Conservation (phyloP, 2,113 vertebrate species). For the Okapia johnstoni region DNA sequence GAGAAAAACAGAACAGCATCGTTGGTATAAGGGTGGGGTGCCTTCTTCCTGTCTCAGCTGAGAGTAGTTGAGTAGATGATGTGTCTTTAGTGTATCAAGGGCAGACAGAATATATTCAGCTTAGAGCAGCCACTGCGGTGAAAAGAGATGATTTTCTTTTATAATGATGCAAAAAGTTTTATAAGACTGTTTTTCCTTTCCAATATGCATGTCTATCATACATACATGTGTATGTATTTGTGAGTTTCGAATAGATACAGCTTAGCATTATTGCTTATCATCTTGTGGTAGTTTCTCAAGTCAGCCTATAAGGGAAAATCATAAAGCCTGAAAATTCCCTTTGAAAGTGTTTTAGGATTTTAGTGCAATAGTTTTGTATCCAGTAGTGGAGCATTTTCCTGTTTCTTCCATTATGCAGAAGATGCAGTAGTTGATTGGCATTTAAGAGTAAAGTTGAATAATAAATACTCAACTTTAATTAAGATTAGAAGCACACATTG, state of each 20-base stretch:
- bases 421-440: background rate
- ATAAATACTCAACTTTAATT: background rate
- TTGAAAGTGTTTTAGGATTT: background rate
- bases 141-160: background rate
- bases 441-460: background rate
- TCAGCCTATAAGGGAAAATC: background rate
- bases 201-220: background rate
- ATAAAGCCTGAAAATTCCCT: background rate
- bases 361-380: background rate
- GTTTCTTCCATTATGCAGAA: background rate
- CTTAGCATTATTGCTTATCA: background rate
- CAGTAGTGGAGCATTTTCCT: background rate
- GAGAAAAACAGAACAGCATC: background rate
- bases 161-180: background rate
- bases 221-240: background rate
- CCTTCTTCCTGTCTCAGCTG: background rate
- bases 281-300: background rate
- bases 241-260: background rate
- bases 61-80: background rate
- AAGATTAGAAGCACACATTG: background rate
- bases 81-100: background rate
- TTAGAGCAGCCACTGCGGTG: background rate
- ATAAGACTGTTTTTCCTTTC: background rate
- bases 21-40: background rate
- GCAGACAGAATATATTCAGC: background rate